Evolutionary conservation across 2,888 invertebrate species (phyloP).

Genomic region (Theodoxus fluviatilis): DNA sequence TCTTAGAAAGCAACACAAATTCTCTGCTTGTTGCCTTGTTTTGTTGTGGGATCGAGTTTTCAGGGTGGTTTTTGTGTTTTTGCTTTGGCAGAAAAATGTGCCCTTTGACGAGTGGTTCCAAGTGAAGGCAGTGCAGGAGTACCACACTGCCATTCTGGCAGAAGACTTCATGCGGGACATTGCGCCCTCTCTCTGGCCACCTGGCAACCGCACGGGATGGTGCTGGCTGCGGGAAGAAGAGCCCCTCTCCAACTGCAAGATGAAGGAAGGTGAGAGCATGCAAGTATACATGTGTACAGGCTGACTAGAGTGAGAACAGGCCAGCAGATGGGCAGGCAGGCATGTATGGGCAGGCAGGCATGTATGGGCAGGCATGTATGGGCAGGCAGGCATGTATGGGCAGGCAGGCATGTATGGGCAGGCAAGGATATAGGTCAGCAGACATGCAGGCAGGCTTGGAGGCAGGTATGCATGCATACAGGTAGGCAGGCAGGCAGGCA

Average conservation of each 20-base stretch:
- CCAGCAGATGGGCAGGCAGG: background rate
- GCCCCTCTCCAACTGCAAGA: conserved; percentile 43
- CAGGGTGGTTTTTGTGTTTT: too few species aligned
- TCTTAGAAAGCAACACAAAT: background rate
- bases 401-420: too few species aligned
- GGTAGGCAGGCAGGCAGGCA: too few species aligned
- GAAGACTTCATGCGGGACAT: conserved; percentile 59
- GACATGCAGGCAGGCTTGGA: background rate
- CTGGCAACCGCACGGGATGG: conserved; percentile 54
- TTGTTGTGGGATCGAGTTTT: too few species aligned
- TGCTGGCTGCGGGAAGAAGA: conserved; percentile 42
- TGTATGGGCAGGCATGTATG: too few species aligned
- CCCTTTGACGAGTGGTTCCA: conserved; percentile 61
- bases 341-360: too few species aligned
- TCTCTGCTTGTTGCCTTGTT: background rate
- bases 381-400: too few species aligned
- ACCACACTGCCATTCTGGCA: conserved; percentile 56
- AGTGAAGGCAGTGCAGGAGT: conserved; percentile 48
- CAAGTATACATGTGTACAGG: background rate
- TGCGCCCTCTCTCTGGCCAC: conserved; percentile 58
- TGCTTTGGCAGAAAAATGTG: conserved; percentile 61
- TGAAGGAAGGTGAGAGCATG: conserved; percentile 55
- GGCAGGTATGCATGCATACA: background rate
- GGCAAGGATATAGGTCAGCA: too few species aligned
- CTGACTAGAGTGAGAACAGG: background rate